phyloP scores from a whole-genome alignment of 2,113 vertebrate species.

The Rhinoderma darwinii region DNA sequence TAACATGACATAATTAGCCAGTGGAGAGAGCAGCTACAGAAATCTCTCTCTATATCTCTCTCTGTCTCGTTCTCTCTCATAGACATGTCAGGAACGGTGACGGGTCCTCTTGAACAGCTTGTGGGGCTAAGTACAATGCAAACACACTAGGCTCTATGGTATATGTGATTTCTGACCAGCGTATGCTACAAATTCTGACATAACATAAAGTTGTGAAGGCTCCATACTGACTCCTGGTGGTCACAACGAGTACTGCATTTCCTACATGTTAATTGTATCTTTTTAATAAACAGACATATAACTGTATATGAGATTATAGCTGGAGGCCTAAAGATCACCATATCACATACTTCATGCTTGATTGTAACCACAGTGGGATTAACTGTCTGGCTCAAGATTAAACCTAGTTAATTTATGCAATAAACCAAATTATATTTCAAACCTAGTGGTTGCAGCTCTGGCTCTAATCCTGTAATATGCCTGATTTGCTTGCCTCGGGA shows the following conservation, averaged over 20 bases:
- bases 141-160: too few relatives aligned
- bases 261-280: neutral
- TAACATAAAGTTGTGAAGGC: neutral
- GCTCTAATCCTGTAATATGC: conserved; percentile 16
- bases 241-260: neutral
- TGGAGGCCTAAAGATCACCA: neutral
- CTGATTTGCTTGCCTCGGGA: conserved; percentile 10
- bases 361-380: neutral
- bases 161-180: neutral
- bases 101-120: too few relatives aligned
- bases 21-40: too few relatives aligned
- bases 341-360: neutral
- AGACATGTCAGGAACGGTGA: too few relatives aligned
- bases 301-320: neutral
- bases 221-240: neutral
- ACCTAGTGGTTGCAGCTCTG: neutral
- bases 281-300: neutral
- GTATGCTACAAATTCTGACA: neutral
- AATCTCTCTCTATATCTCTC: too few relatives aligned
- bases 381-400: neutral
- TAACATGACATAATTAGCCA: too few relatives aligned
- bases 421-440: conserved; percentile 7
- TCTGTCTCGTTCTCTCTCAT: too few relatives aligned
- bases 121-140: too few relatives aligned
- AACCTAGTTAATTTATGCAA: conserved; percentile 3